These are phyloP conservation scores for Eospalax fontanierii DNA, from an alignment of 2,797 vertebrate species.

Conservation along the genomic window DNA sequence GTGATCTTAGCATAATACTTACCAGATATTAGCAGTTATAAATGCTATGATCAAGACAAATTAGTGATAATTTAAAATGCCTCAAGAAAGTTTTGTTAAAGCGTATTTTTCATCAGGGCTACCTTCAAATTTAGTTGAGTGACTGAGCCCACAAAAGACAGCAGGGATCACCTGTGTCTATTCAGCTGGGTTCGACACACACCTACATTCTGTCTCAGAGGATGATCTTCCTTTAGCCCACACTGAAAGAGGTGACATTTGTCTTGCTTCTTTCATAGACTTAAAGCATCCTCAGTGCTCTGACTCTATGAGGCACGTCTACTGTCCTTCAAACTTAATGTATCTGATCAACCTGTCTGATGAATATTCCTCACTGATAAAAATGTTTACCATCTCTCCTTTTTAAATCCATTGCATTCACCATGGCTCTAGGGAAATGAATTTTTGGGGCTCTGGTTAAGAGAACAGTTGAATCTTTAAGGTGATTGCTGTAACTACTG, in stretches of 20 bases:
- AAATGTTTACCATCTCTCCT: background rate
- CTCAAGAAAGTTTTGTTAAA: background rate
- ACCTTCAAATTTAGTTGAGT: background rate
- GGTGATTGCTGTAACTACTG: background rate
- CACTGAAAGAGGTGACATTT: background rate
- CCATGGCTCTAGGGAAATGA: background rate
- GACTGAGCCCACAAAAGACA: background rate
- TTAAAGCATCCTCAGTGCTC: background rate
- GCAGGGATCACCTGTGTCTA: background rate
- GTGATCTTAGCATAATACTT: background rate
- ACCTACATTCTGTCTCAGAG: background rate
- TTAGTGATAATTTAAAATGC: background rate
- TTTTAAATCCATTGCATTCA: background rate
- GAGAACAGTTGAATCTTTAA: background rate
- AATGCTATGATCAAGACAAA: conserved; percentile 1
- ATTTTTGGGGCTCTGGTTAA: background rate
- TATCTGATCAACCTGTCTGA: background rate
- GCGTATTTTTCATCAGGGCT: background rate
- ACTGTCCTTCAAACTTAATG: background rate
- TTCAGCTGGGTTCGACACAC: background rate
- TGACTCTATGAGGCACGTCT: background rate
- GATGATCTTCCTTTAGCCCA: background rate
- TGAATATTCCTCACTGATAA: background rate
- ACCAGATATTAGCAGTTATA: background rate
- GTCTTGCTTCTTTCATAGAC: background rate